Conservation (phyloP, 2,888 invertebrate genomes). For the Galerucella calmariensis region DNA sequence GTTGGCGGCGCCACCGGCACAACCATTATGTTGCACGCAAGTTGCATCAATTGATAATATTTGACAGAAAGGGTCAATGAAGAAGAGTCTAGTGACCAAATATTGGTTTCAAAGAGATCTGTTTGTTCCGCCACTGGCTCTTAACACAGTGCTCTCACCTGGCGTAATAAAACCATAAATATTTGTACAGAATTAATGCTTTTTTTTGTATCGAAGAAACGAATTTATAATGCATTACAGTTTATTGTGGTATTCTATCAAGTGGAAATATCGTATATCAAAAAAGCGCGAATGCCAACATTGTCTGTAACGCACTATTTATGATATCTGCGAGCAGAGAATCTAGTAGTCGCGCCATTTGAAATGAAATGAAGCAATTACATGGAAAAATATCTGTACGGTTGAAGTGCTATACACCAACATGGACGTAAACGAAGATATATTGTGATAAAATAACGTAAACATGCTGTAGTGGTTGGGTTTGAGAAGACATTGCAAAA, state of each 20-base stretch:
- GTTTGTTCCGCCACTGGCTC: slow-evolving; percentile 27
- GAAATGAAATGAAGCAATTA: slow-evolving; percentile 39
- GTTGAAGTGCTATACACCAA: slow-evolving; percentile 22
- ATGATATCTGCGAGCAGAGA: slow-evolving; percentile 39
- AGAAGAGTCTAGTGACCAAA: too few relatives aligned
- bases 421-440: slow-evolving; percentile 31
- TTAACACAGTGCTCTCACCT: slow-evolving; percentile 59
- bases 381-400: slow-evolving; percentile 37
- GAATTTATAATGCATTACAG: slow-evolving; percentile 52
- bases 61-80: too few relatives aligned
- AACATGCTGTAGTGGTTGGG: neutral
- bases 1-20: too few relatives aligned
- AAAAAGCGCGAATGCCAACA: slow-evolving; percentile 41
- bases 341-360: slow-evolving; percentile 42
- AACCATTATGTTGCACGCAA: too few relatives aligned
- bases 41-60: too few relatives aligned
- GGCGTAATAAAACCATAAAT: slow-evolving; percentile 65
- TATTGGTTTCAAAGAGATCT: neutral
- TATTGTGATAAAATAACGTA: slow-evolving; percentile 24
- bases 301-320: slow-evolving; percentile 41
- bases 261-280: slow-evolving; percentile 48
- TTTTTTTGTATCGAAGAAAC: slow-evolving; percentile 58
- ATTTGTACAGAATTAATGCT: slow-evolving; percentile 64
- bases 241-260: slow-evolving; percentile 56
- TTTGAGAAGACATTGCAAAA: slow-evolving; percentile 23